A percentile compares a stretch with the other conserved stretches of the same genome.
These are phyloP conservation scores for Gryllus bimaculatus DNA, from an alignment of 1,140 invertebrate species.

Conservation along the genomic window DNA sequence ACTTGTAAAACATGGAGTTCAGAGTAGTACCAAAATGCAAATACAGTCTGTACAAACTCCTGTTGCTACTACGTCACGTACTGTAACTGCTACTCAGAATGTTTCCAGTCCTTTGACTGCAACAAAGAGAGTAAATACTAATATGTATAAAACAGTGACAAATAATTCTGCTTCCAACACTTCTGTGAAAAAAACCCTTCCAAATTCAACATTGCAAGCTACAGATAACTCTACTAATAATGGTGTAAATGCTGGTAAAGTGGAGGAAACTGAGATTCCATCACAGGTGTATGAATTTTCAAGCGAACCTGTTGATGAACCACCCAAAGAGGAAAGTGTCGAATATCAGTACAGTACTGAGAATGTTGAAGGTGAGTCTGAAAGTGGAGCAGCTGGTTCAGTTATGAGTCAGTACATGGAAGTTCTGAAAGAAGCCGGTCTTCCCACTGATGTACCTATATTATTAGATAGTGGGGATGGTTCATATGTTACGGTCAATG, in stretches of 20 bases:
- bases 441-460: constrained; percentile 44
- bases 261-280: constrained; percentile 22
- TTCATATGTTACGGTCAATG: constrained; percentile 44
- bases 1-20: not conserved
- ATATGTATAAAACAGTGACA: not conserved
- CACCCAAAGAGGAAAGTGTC: not conserved
- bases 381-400: constrained; percentile 7
- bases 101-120: not conserved
- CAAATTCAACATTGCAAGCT: not conserved
- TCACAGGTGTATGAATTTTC: constrained; percentile 17
- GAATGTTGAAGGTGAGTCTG: not conserved
- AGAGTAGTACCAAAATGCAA: constrained; percentile 9
- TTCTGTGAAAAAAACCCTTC: not conserved
- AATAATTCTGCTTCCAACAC: not conserved
- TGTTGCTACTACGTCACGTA: not conserved
- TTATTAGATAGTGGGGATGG: constrained; percentile 44
- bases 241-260: constrained; percentile 24
- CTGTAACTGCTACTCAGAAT: not conserved
- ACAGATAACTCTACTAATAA: constrained; percentile 20
- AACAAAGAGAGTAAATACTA: not conserved
- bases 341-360: constrained; percentile 6
- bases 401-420: constrained; percentile 34
- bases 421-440: constrained; percentile 41
- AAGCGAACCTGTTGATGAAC: not conserved
- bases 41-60: not conserved